Evolutionary conservation across 2,888 invertebrate species (phyloP), one percentile per base, ranked within the genome.

Genomic region (Nomada ferruginata): DNA sequence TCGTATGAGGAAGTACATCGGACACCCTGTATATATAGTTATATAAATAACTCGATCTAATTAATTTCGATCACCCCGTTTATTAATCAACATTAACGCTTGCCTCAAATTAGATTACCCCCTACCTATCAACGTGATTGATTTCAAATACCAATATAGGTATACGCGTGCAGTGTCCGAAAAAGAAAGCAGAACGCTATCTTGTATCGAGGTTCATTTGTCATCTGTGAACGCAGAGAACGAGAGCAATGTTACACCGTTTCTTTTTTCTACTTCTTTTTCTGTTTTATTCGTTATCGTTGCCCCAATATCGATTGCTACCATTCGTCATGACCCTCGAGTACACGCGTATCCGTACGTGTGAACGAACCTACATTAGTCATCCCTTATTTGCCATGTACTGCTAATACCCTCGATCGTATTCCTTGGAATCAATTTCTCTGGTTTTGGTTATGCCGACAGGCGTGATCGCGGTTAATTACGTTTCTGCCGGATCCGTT

Each of bases 381-480:
- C 59, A 52, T 47, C 79, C 79, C 69, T 82, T 85, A 74, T 85
- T 85, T 76, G 61, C 55, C 26, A 9, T 60, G 69, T 47, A 47
- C 47, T 47, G 15, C 2, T 44, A 74, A 71, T 76, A 76, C 61
- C 66, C 52, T 75, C 61, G 64, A 74, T 81, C 69, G 66, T 26
- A 36, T 44, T 61, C 60, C 59, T 50, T 59, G 36, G 42, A 81
- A 85, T 82, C 82, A 83, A 80, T 85, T 85, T 83, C 70, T 53
- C 29, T 36, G 47, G 57, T 23, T 60, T 79, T 60, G 63, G 42
- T 70, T 72, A 65, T 72, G 44, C 59, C 15, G 47, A 42, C 57
- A 57, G 26, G 70, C 74, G 57, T 64, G 70, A 61, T 53, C 59
- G 59, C 47, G 44, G 50, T 71, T 82, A 82, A 78, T 75, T 75